phyloP scores from a whole-genome alignment of 1,140 invertebrate species.

The Lineus longissimus region DNA sequence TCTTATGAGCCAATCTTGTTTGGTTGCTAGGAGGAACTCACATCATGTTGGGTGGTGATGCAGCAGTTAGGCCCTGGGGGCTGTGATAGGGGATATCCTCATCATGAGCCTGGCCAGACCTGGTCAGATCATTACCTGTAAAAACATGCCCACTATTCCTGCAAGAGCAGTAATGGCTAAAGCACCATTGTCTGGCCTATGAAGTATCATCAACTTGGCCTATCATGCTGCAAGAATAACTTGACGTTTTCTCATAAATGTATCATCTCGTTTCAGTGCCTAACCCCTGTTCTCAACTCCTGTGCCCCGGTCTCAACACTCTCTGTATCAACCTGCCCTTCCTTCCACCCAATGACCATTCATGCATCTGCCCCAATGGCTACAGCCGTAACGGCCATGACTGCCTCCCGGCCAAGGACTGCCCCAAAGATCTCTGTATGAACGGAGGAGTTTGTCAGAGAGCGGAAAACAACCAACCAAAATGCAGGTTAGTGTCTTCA shows the following conservation, averaged over 20 bases:
- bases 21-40: constrained; percentile 11
- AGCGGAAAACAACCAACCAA: constrained; percentile 24
- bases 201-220: too few species aligned
- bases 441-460: constrained; percentile 61
- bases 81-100: too few species aligned
- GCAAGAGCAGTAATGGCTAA: too few species aligned
- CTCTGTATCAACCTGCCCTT: constrained; percentile 28
- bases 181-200: too few species aligned
- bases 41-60: too few species aligned
- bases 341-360: constrained; percentile 26
- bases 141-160: too few species aligned
- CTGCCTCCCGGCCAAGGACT: constrained; percentile 52
- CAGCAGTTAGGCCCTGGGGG: too few species aligned
- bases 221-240: too few species aligned
- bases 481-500: constrained; percentile 47
- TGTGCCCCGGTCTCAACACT: constrained; percentile 25
- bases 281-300: constrained; percentile 49
- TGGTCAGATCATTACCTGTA: too few species aligned
- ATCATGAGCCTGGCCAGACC: too few species aligned
- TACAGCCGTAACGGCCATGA: constrained; percentile 23
- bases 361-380: constrained; percentile 68
- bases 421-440: constrained; percentile 58
- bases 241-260: background rate
- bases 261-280: constrained; percentile 28
- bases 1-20: constrained; percentile 10